phyloP scores from a whole-genome alignment of 2,797 vertebrate species.

The Gadopsis bispinosus region DNA sequence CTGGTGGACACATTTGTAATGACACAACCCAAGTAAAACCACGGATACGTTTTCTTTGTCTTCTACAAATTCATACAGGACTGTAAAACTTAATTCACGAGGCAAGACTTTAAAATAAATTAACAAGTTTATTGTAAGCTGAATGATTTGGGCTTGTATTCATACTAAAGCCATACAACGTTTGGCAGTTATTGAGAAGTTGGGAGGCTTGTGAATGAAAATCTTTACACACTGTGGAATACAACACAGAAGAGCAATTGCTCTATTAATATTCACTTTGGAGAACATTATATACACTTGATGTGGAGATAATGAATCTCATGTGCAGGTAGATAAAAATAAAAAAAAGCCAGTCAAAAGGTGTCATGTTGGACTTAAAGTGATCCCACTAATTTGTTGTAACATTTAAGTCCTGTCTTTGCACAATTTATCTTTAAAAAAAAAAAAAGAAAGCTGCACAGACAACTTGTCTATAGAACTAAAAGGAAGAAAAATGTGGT shows the following conservation, averaged over 20 bases:
- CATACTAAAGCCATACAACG: constrained; percentile 5
- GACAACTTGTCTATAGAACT: constrained; percentile 43
- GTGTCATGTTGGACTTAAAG: constrained; percentile 42
- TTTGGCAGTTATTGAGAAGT: constrained; percentile 47
- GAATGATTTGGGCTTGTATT: constrained; percentile 19
- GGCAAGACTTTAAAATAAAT: constrained; percentile 3
- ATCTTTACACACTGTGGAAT: neutral
- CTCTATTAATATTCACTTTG: constrained; percentile 22
- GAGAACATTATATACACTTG: constrained; percentile 13
- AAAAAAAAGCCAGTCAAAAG: constrained; percentile 34
- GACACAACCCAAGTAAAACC: neutral
- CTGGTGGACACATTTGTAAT: constrained; percentile 34
- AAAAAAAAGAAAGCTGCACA: constrained; percentile 53
- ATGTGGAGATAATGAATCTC: constrained; percentile 7
- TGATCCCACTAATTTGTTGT: constrained; percentile 31
- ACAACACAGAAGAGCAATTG: constrained; percentile 5
- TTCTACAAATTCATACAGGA: neutral
- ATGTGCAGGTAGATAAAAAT: neutral
- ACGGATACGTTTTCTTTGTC: neutral
- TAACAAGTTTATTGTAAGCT: constrained; percentile 65
- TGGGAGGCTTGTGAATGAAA: neutral
- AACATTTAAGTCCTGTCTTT: constrained; percentile 44
- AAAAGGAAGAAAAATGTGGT: constrained; percentile 35
- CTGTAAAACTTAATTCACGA: constrained; percentile 8
- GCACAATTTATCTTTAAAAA: constrained; percentile 37